Evolutionary conservation across 2,888 invertebrate genomes (phyloP), one percentile per base, ranked within the genome.

Genomic region (Ochropleura plecta): DNA sequence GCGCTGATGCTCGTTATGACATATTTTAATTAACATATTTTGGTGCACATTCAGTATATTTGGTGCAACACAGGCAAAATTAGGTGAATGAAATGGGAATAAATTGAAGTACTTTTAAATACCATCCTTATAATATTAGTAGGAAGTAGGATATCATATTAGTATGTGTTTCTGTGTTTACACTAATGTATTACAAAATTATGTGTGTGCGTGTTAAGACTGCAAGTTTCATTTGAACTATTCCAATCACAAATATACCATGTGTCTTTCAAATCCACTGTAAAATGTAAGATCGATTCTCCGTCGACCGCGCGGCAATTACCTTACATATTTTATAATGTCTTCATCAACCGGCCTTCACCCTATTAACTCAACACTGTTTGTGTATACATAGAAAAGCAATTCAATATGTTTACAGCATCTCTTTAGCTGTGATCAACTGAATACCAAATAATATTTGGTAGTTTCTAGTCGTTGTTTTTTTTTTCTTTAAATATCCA

Each of bases 321-420:
- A 44, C 51, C 66, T 57, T 63, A 63, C 46, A 82, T 70, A 30
- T 78, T 82, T 70, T 46, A 82, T 66, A 64, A 51, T 49, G 40
- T 30, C 49, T 53, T 55, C 30, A 44, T 42, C 59, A 51, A 12
- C 14, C 55, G 72, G 30, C 80, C 83, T 82, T 80, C 72, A 78
- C 71, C 42, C 48, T 78, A 49, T 67, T 78, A 63, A 53, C 82
- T 12, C 30, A 40, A 62, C 55, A 68, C n/a, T 76, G 49, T 64
- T 68, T 60, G 55, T 79, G 46, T 71, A 49, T 83, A 64, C 71
- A 30, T 30, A 30, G 30, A 72, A 77, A 53, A 77, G 67, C 76
- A 67, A 66, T 14, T 78, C 44, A 57, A 79, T 59, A 49, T 69
- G 68, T 78, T 82, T 72, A 72, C 42, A 46, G 55, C 64, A 76